Base-by-base conservation (phyloP, 2,113 vertebrate genomes). In the Heterotilapia buettikoferi region DNA sequence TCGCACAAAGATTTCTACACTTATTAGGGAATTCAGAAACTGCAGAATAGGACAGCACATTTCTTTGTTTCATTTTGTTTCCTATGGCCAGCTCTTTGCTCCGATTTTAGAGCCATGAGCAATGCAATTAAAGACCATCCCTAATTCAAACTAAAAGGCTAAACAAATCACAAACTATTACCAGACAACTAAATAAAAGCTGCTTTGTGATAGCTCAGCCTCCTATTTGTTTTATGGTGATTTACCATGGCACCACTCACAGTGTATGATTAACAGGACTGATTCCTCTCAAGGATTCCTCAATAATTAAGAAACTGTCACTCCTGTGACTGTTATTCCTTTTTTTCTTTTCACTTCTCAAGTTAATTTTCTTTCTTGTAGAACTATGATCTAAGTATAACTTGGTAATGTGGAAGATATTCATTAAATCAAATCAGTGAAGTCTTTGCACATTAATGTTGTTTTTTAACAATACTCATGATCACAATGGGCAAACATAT, bases 201-300 rank as follows among this genome's bases (percentile, higher is more conserved):
- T 73, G 14, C 19, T 18, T 5, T 45, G 21, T 45, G 7, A 73
- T 73, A 73, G 21, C 40, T 43, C 21, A 18, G 21, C 13, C 40
- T 73, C 21, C 21, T 73, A 0, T 16, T 45, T 73, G 21, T 45
- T 73, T 73, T 0, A 10, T 26, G 21, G 40, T 26, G 40, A 45
- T 73, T 29, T 43, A 45, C 7, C 7, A 21, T 9, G 36, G 21
- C 38, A 6, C 59, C 59, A 63, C 29, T 33, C 1, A 29, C 57
- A 13, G 12, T 7, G 21, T 57, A 0, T 57, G 54, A 57, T 3
- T 14, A 57, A 57, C 54, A 57, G 54, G 0, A 56, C 54, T 5
- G 54, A 57, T 29, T 29, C 24, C 54, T 57, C 53, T 56, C 24
- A 26, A 52, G 18, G 18, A 52, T 2, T 57, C 54, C 54, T 26